phyloP scores from a whole-genome alignment of 2,797 vertebrate genomes.

The Onychomys arenicola region DNA sequence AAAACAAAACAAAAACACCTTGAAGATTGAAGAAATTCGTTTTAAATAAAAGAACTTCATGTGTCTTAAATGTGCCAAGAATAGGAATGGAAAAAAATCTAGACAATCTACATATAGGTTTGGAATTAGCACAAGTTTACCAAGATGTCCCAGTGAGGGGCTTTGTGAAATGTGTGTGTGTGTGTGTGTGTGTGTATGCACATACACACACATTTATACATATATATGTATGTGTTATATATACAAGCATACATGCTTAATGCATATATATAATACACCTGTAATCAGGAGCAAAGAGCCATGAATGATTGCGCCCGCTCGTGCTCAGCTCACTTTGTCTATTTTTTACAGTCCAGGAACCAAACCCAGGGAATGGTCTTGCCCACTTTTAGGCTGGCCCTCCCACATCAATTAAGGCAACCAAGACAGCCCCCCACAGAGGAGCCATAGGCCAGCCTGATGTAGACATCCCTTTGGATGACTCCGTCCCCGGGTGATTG shows the following conservation, averaged over 20 bases:
- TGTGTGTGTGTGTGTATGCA: no score
- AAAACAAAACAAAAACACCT: not conserved
- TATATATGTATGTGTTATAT: not conserved
- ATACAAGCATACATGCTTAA: rapidly evolving
- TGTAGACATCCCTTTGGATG: not conserved
- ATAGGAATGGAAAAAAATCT: constrained; percentile 12
- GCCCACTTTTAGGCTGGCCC: not conserved
- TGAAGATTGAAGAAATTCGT: constrained; percentile 33
- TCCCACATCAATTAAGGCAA: not conserved
- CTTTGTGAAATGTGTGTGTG: not conserved
- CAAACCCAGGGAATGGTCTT: not conserved
- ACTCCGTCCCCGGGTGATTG: not conserved
- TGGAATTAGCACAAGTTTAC: constrained; percentile 24
- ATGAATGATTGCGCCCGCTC: not conserved
- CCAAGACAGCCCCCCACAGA: not conserved
- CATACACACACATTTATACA: not conserved
- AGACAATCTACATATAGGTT: not conserved
- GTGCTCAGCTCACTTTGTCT: not conserved
- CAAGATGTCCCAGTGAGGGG: not conserved
- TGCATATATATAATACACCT: not conserved
- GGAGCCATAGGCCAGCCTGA: no score
- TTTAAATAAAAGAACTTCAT: constrained; percentile 46
- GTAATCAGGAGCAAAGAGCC: not conserved
- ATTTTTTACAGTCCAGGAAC: not conserved
- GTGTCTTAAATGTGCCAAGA: not conserved